phyloP scores from a whole-genome alignment of 2,888 invertebrate species.

The Xestia sexstrigata region DNA sequence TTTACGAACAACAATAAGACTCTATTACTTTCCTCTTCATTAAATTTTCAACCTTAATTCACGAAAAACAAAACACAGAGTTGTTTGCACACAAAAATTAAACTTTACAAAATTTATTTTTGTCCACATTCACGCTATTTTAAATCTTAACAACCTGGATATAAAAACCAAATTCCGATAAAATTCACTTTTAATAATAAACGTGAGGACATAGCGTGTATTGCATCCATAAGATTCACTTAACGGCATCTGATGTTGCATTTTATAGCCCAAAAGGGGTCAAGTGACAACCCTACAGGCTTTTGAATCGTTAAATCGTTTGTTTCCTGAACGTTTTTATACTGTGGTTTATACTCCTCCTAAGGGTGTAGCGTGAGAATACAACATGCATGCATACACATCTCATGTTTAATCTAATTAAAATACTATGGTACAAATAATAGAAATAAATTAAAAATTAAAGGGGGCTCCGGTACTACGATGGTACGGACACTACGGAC shows the following conservation, averaged over 20 bases:
- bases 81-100: background rate
- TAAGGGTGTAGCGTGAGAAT: constrained; percentile 36
- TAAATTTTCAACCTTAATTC: background rate
- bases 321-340: constrained; percentile 16
- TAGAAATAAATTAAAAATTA: too few relatives aligned
- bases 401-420: constrained; percentile 25
- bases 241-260: constrained; percentile 59
- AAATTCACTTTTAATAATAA: constrained; percentile 2
- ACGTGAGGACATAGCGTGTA: constrained; percentile 50
- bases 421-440: too few relatives aligned
- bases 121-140: background rate
- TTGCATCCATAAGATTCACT: constrained; percentile 59
- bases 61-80: background rate
- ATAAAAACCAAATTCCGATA: background rate
- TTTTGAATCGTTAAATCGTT: constrained; percentile 22
- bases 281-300: constrained; percentile 49
- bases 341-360: background rate
- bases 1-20: constrained; percentile 56
- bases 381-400: too few relatives aligned
- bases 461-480: too few relatives aligned
- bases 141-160: background rate
- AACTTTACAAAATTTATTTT: background rate
- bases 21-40: background rate
- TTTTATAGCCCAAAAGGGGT: constrained; percentile 57
- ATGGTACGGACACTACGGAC: too few relatives aligned